Conservation (phyloP, 1,140 invertebrate genomes). For the Pogonomyrmex barbatus region DNA sequence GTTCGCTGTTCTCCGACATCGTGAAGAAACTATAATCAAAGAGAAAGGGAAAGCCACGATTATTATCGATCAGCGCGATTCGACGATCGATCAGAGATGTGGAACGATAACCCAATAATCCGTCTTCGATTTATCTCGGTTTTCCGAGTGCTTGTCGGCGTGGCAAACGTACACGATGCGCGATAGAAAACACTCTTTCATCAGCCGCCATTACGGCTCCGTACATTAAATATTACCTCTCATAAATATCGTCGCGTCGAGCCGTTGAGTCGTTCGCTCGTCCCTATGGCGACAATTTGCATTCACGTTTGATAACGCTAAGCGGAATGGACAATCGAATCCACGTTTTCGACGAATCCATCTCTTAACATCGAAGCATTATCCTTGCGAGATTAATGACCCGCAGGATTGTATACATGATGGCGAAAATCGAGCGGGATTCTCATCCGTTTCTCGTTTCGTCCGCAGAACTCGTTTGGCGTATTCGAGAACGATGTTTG, state of each 20-base stretch:
- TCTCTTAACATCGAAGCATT: not conserved
- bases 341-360: not conserved
- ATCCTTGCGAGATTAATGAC: conserved; percentile 66
- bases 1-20: conserved; percentile 67
- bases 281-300: not conserved
- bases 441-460: too few species aligned
- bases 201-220: conserved; percentile 69
- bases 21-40: not conserved
- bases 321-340: not conserved
- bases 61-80: not conserved
- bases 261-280: not conserved
- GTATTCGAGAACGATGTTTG: too few species aligned
- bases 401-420: conserved; percentile 50
- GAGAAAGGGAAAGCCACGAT: not conserved
- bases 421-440: not conserved
- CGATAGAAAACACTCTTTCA: conserved; percentile 29
- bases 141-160: not conserved
- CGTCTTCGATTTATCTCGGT: not conserved
- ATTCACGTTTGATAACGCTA: not conserved
- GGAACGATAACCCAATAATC: too few species aligned
- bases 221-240: not conserved
- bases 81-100: too few species aligned
- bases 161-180: not conserved
- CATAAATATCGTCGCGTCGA: not conserved
- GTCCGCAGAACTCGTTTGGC: too few species aligned